Conservation (phyloP, 2,888 invertebrate species). For the Rhagonycha lutea region DNA sequence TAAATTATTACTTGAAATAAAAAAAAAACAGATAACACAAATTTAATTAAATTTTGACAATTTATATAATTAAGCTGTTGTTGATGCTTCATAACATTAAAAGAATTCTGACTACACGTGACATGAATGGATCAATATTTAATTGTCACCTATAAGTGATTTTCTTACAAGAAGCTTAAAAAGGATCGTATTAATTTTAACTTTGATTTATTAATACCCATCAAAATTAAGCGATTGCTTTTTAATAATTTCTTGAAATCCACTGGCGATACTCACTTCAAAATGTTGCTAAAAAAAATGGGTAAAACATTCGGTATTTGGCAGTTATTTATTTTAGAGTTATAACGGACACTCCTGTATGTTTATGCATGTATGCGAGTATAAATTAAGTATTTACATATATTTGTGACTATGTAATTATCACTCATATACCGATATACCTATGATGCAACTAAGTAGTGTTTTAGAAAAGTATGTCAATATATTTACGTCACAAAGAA, state of each 20-base stretch:
- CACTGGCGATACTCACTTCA: not conserved
- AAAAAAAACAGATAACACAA: not conserved
- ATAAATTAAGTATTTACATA: conserved; percentile 3
- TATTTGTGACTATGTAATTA: conserved; percentile 1
- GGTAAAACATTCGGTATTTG: not conserved
- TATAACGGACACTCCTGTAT: not conserved
- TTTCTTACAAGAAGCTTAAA: not conserved
- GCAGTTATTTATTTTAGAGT: not conserved
- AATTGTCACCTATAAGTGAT: not conserved
- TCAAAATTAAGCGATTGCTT: not conserved
- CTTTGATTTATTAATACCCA: not conserved
- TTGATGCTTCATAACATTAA: not conserved
- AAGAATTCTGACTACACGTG: not conserved
- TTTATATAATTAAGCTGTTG: not conserved
- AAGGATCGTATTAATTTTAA: not conserved
- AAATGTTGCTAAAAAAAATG: not conserved
- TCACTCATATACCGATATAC: not conserved
- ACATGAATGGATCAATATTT: not conserved
- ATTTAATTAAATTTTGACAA: not conserved
- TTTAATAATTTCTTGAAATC: not conserved
- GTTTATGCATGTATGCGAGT: not conserved
- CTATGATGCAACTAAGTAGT: not conserved
- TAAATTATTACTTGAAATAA: not conserved
- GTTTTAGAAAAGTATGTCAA: conserved; percentile 3
- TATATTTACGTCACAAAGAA: not conserved